phyloP scores from a whole-genome alignment of 2,888 invertebrate genomes.

The Drosophila mercatorum region DNA sequence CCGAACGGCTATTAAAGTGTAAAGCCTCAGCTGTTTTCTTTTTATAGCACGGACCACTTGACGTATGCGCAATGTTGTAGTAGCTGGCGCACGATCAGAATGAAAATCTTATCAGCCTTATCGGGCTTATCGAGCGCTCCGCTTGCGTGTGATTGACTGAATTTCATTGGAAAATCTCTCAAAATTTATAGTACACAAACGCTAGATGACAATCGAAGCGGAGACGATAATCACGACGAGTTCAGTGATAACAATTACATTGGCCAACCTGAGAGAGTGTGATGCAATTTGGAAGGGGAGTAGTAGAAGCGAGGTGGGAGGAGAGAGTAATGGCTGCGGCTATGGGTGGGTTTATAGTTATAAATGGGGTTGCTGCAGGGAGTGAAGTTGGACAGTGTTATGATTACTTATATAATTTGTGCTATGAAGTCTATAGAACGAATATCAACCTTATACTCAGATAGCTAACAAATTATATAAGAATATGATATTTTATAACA shows the following conservation, averaged over 20 bases:
- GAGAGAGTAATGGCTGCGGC: too few relatives aligned
- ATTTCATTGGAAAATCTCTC: slow-evolving; percentile 55
- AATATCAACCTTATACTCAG: too few relatives aligned
- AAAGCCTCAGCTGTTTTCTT: slow-evolving; percentile 29
- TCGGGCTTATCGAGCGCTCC: slow-evolving; percentile 48
- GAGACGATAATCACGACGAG: background rate
- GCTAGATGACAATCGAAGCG: slow-evolving; percentile 31
- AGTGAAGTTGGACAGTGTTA: too few relatives aligned
- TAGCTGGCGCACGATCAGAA: slow-evolving; percentile 42
- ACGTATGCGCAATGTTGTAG: slow-evolving; percentile 44
- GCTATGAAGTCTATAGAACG: too few relatives aligned
- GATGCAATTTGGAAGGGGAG: background rate
- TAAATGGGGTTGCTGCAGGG: too few relatives aligned
- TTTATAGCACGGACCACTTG: slow-evolving; percentile 53
- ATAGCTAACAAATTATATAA: too few relatives aligned
- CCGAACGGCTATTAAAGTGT: slow-evolving; percentile 48
- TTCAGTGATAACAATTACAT: background rate
- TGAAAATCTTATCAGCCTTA: slow-evolving; percentile 53
- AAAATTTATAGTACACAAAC: slow-evolving; percentile 49
- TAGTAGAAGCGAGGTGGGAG: too few relatives aligned
- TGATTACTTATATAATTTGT: too few relatives aligned
- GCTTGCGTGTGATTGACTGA: slow-evolving; percentile 42
- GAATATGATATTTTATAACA: too few relatives aligned
- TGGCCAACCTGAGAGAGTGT: background rate
- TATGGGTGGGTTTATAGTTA: too few relatives aligned